A percentile compares a stretch with the other conserved stretches of the same genome.
Evolutionary conservation across 2,888 invertebrate genomes (phyloP).

Genomic region (Cactoblastis cactorum): DNA sequence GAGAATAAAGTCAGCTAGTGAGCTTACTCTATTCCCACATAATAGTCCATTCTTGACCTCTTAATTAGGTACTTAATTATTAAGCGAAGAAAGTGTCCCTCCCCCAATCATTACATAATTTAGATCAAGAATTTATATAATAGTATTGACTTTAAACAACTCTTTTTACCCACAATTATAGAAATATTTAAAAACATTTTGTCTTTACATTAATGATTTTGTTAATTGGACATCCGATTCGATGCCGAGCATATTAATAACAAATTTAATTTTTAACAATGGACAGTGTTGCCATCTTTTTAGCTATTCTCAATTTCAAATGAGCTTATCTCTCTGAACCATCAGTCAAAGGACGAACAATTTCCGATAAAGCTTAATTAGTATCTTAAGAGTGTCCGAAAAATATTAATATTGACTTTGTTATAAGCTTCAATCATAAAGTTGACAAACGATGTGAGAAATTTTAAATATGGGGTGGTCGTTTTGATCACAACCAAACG

Average conservation of each 20-base stretch:
- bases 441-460: constrained; percentile 25
- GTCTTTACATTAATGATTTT: constrained; percentile 37
- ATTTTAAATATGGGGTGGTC: neutral
- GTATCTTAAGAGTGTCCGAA: neutral
- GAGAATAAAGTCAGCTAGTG: too few relatives aligned
- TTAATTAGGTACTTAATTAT: too few relatives aligned
- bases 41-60: too few relatives aligned
- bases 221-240: constrained; percentile 39
- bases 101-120: too few relatives aligned
- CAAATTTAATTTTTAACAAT: constrained; percentile 26
- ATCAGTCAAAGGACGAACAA: constrained; percentile 16
- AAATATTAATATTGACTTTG: neutral
- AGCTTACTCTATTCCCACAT: too few relatives aligned
- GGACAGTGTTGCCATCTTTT: constrained; percentile 26
- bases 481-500: neutral
- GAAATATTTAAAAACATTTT: too few relatives aligned
- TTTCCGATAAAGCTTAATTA: constrained; percentile 27
- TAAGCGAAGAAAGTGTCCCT: too few relatives aligned
- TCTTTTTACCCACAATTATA: too few relatives aligned
- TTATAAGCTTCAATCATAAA: neutral
- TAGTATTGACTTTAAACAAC: too few relatives aligned
- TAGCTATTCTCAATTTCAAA: constrained; percentile 14
- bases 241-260: constrained; percentile 16
- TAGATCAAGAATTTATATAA: too few relatives aligned
- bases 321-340: constrained; percentile 7